Conservation (phyloP, 2,113 vertebrate genomes). For the Agapornis roseicollis region DNA sequence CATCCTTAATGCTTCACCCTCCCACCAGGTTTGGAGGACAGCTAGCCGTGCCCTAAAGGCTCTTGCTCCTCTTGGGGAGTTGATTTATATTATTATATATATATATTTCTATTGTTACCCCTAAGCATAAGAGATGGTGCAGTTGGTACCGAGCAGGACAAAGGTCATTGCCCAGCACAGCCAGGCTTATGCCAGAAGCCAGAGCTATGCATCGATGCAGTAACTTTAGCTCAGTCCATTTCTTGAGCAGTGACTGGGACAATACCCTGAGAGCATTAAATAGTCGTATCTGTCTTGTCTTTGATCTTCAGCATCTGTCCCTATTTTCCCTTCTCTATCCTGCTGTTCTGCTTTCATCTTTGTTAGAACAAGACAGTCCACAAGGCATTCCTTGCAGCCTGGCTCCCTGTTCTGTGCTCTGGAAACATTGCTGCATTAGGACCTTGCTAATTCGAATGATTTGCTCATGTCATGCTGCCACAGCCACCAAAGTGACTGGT, state of each 20-base stretch:
- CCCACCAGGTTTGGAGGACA: background rate
- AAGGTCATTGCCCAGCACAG: background rate
- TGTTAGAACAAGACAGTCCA: background rate
- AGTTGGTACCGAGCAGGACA: background rate
- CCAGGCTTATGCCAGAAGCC: background rate
- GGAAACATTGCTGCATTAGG: rapidly evolving
- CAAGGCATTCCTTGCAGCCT: background rate
- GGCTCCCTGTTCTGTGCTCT: background rate
- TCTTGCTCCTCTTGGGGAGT: background rate
- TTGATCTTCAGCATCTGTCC: conserved; percentile 28
- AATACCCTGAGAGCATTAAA: background rate
- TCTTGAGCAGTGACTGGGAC: background rate
- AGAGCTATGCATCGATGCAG: rapidly evolving
- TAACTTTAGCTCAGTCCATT: background rate
- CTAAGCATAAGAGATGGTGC: background rate
- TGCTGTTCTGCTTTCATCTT: background rate
- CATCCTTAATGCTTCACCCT: background rate
- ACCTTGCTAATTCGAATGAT: background rate
- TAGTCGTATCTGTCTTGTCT: background rate
- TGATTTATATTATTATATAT: rapidly evolving
- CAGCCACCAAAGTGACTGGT: background rate
- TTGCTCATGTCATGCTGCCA: background rate
- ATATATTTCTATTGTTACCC: background rate
- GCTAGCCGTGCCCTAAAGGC: background rate
- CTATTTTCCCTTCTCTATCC: background rate